A percentile compares a stretch with the other conserved stretches of the same genome.
phyloP scores from a whole-genome alignment of 2,888 invertebrate species.

The Digitonthophagus gazella region DNA sequence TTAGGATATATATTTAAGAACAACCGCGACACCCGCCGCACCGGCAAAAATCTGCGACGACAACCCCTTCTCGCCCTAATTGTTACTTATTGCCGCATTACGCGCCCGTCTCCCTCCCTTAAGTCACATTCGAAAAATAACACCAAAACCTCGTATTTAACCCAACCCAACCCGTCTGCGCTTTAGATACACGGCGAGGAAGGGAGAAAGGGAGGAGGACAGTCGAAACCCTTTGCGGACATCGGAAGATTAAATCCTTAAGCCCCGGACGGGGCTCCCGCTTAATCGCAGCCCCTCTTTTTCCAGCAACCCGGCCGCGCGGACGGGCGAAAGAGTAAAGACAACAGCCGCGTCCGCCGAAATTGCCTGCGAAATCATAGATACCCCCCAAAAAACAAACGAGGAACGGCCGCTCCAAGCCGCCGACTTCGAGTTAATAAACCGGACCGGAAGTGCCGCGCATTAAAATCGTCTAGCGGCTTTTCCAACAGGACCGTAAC shows the following conservation, averaged over 20 bases:
- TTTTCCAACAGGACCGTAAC: background rate
- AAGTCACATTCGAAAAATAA: background rate
- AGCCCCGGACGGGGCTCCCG: background rate
- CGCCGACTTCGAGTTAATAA: conserved; percentile 11
- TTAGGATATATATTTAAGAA: conserved; percentile 16
- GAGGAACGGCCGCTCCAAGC: background rate
- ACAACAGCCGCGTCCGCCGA: conserved; percentile 2
- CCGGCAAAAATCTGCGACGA: conserved; percentile 2
- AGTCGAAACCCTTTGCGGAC: conserved; percentile 3
- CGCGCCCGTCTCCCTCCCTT: background rate
- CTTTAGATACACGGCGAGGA: no score
- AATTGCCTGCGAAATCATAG: conserved; percentile 18
- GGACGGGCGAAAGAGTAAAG: background rate
- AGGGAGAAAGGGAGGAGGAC: background rate
- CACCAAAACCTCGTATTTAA: background rate
- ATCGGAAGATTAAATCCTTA: conserved; percentile 17
- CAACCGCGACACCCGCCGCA: background rate
- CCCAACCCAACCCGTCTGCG: no score
- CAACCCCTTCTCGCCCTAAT: background rate
- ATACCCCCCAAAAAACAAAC: conserved; percentile 16
- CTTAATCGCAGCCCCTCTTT: conserved; percentile 11
- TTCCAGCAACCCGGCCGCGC: conserved; percentile 2
- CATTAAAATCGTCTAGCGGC: conserved; percentile 13
- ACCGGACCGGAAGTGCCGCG: conserved; percentile 11
- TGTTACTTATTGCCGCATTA: conserved; percentile 2